Base-by-base conservation (phyloP, 2,888 invertebrate species). In the Tortricodes alternella region DNA sequence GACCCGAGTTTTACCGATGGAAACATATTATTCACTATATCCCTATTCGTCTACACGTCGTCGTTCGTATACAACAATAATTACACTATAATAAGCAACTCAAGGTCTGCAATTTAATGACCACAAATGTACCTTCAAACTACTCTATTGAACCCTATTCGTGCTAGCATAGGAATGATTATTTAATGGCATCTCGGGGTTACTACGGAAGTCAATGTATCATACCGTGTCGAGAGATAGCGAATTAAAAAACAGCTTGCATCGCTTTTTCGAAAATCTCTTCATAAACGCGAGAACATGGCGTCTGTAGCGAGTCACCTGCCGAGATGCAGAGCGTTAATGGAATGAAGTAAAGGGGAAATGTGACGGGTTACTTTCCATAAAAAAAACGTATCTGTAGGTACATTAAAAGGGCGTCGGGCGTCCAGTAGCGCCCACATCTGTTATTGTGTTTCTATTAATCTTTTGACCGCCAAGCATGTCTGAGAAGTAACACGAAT, bases 201-300 rank as follows among this genome's bases (percentile, higher is more conserved):
- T 24, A 3, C 11, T 9, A 8, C 16, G 43, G 24, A 18, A 44
- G 29, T 18, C 5, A 3, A 19, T 7, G 13, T 4, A n/a, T 65
- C 76, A 76, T 88, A 89, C 89, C 89, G 89, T 86, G 68, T 86
- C 85, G 62, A 78, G 75, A 59, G 87, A 71, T 71, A 86, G 83
- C 65, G 68, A 68, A 59, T 49, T 64, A 67, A 68, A 62, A 46
- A 80, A 73, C 61, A 80, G 66, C 82, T 83, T 81, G 82, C 80
- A 86, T 64, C 76, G 76, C 76, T 84, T 86, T 82, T 77, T 83
- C 75, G 70, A 59, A 21, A 49, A 38, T 59, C 59, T 78, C 83
- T 84, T 86, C 75, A 85, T 65, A 58, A 75, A 70, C 74, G 67
- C 78, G 67, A 78, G 53, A 63, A 88, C 58, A 69, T 75, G 73